Conservation (phyloP, 2,113 vertebrate species). For the Microcebus ravelobensis region DNA sequence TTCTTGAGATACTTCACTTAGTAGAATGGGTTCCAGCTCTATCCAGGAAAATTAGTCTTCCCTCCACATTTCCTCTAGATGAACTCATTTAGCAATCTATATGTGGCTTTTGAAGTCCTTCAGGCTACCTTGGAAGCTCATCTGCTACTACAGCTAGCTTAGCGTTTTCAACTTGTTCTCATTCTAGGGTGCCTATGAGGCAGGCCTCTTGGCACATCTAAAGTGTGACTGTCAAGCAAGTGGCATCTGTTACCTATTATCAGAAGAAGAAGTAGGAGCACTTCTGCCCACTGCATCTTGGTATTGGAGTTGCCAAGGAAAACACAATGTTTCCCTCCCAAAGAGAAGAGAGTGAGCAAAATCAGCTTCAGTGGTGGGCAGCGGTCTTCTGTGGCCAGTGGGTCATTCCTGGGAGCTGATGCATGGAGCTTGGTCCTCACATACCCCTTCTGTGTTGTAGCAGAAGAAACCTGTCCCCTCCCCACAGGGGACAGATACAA, state of each 20-base stretch:
- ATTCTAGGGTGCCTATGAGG: neutral
- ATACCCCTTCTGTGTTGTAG: rapidly evolving
- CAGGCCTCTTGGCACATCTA: neutral
- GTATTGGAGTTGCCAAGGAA: neutral
- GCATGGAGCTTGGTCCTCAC: neutral
- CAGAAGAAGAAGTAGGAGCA: neutral
- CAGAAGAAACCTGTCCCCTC: neutral
- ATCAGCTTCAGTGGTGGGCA: neutral
- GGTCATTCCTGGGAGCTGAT: neutral
- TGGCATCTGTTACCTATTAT: neutral
- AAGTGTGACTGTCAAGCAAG: neutral
- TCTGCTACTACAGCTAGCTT: neutral
- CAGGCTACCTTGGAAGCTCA: neutral
- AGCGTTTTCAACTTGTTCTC: neutral
- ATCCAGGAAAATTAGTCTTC: neutral
- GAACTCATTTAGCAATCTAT: neutral
- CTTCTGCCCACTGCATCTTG: neutral
- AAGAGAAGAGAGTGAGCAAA: neutral
- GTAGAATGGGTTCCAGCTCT: too few species aligned
- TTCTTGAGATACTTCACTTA: too few species aligned
- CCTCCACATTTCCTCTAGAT: neutral
- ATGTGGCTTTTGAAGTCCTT: neutral
- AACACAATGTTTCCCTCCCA: neutral
- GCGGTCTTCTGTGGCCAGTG: neutral
- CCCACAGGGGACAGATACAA: neutral